A percentile compares a stretch with the other conserved stretches of the same genome.
phyloP scores from a whole-genome alignment of 2,797 vertebrate species.

The Pogonophryne albipinna region DNA sequence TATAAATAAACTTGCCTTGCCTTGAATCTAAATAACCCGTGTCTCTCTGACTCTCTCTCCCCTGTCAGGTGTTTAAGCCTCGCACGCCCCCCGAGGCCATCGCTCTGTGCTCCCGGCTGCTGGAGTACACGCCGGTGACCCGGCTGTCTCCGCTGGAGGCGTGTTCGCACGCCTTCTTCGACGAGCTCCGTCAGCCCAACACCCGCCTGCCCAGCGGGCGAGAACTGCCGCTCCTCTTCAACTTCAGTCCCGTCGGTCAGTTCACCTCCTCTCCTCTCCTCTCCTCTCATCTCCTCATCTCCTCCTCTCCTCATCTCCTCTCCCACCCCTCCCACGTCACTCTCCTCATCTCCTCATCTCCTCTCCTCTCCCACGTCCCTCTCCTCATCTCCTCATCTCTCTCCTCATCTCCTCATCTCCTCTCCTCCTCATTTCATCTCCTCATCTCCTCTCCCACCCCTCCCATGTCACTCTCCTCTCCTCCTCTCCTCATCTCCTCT shows the following conservation, averaged over 20 bases:
- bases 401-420: too few species aligned
- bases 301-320: too few species aligned
- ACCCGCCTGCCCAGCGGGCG: constrained; percentile 92
- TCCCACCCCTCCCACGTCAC: too few species aligned
- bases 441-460: too few species aligned
- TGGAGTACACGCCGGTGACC: constrained; percentile 95
- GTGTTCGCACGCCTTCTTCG: constrained; percentile 93
- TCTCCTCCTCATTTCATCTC: too few species aligned
- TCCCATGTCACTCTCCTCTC: too few species aligned
- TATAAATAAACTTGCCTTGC: too few species aligned
- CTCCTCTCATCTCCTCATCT: too few species aligned
- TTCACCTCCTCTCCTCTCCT: constrained; percentile 18
- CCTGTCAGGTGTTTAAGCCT: constrained; percentile 90
- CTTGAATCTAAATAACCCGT: background rate
- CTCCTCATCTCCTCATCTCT: too few species aligned
- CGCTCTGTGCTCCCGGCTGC: constrained; percentile 91
- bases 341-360: too few species aligned
- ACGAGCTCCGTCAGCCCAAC: constrained; percentile 91
- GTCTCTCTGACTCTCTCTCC: background rate
- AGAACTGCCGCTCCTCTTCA: constrained; percentile 93
- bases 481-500: too few species aligned
- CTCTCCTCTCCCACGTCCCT: too few species aligned
- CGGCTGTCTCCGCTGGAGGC: constrained; percentile 94
- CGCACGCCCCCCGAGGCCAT: constrained; percentile 94
- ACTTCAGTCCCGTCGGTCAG: constrained; percentile 94